Evolutionary conservation across 37 sponge, comb jelly and placozoan species (phyloP).

Genomic region (Eunapius fragilis): DNA sequence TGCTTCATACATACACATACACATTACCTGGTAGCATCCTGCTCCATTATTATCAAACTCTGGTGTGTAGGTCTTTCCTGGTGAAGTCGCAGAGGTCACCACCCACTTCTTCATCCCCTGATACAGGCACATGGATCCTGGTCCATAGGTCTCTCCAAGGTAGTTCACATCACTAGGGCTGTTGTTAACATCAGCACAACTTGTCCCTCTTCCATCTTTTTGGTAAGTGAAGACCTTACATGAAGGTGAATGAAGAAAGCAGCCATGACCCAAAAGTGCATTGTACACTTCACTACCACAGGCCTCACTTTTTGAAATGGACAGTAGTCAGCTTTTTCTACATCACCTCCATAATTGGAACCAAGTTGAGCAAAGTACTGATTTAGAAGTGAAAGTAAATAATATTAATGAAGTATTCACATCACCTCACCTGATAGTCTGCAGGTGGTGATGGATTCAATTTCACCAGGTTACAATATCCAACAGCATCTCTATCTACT

Average conservation of each 20-base stretch:
- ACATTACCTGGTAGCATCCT: conserved; percentile 69
- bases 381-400: neutral
- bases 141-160: conserved; percentile 52
- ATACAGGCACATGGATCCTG: conserved; percentile 35
- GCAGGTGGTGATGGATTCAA: neutral
- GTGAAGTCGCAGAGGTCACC: neutral
- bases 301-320: conserved; percentile 55
- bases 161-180: neutral
- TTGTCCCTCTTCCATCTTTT: neutral
- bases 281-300: no score
- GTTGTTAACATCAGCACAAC: conserved; percentile 22
- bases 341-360: conserved; percentile 40
- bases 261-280: neutral
- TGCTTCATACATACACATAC: neutral
- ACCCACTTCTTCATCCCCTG: conserved; percentile 29
- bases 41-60: conserved; percentile 16
- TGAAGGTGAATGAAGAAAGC: neutral
- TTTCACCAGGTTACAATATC: conserved; percentile 31
- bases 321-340: conserved; percentile 65
- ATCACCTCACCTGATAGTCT: neutral
- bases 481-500: conserved; percentile 38
- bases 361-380: conserved; percentile 43
- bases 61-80: neutral
- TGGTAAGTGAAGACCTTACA: conserved; percentile 10
- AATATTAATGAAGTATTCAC: neutral